A percentile compares a stretch with the other conserved stretches of the same genome.
Evolutionary conservation across 2,888 invertebrate genomes (phyloP).

Genomic region (Ophion obscuratus): DNA sequence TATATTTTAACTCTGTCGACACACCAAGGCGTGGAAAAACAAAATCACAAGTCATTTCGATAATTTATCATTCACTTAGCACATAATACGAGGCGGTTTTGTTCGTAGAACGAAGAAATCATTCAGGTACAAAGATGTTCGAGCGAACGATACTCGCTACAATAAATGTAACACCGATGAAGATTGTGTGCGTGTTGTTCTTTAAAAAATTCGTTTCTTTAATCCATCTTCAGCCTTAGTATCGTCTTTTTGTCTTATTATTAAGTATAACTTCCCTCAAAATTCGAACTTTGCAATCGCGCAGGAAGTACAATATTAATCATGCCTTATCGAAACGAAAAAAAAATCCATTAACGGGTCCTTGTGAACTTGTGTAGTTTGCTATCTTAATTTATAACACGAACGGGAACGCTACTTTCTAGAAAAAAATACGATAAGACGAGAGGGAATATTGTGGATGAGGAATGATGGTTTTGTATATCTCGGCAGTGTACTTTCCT

Average conservation of each 20-base stretch:
- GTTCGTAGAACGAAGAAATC: conserved; percentile 27
- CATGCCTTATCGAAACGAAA: conserved; percentile 26
- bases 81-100: conserved; percentile 11
- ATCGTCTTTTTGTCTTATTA: conserved; percentile 50
- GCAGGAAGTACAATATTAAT: conserved; percentile 40
- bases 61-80: conserved; percentile 13
- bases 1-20: conserved; percentile 20
- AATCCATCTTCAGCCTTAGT: conserved; percentile 62
- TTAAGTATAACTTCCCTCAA: conserved; percentile 53
- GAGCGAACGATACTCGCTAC: conserved; percentile 14
- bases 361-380: not conserved
- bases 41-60: conserved; percentile 2
- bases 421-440: conserved; percentile 26
- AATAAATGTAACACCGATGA: conserved; percentile 51
- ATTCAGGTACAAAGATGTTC: conserved; percentile 54
- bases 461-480: conserved; percentile 27
- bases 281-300: conserved; percentile 47
- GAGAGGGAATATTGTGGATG: conserved; percentile 14
- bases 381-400: conserved; percentile 44
- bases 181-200: conserved; percentile 23
- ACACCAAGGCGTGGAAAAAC: conserved; percentile 18
- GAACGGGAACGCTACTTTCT: conserved; percentile 26
- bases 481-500: conserved; percentile 55
- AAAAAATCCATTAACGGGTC: not conserved
- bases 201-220: conserved; percentile 65